phyloP scores from a whole-genome alignment of 2,113 vertebrate genomes.

The Alectura lathami region DNA sequence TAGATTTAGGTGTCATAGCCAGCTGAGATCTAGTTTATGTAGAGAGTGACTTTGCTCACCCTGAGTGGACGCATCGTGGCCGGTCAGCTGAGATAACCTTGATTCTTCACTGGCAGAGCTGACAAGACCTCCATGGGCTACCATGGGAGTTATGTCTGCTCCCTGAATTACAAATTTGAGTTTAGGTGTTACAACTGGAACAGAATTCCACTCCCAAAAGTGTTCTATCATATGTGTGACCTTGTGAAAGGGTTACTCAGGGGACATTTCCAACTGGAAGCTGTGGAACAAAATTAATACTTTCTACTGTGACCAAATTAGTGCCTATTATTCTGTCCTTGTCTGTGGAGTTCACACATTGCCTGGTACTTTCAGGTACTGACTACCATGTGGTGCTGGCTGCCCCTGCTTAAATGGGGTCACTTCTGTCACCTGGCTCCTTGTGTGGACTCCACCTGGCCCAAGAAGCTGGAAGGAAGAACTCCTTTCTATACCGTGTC shows the following conservation, averaged over 20 bases:
- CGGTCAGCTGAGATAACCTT: not conserved
- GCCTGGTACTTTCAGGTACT: not conserved
- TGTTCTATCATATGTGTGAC: not conserved
- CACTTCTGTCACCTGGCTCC: not conserved
- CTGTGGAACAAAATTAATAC: accelerated
- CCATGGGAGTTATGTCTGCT: not conserved
- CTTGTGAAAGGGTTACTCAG: not conserved
- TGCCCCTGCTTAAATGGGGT: accelerated
- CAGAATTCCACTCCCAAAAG: not conserved
- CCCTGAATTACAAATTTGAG: not conserved
- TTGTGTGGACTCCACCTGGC: accelerated
- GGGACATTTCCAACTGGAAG: not conserved
- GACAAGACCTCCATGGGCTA: not conserved
- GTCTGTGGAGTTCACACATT: not conserved
- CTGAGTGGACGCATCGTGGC: not conserved
- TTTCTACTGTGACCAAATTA: not conserved
- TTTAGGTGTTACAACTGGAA: not conserved
- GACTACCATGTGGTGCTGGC: not conserved
- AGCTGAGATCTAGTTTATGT: not conserved
- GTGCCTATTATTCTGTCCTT: not conserved
- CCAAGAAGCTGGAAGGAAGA: not conserved
- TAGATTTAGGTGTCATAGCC: not conserved
- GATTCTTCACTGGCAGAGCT: not conserved
- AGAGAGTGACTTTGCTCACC: not conserved
- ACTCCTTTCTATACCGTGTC: not conserved